A percentile compares a stretch with the other conserved stretches of the same genome.
Conservation (phyloP, 2,113 vertebrate species). For the Gambusia affinis region DNA sequence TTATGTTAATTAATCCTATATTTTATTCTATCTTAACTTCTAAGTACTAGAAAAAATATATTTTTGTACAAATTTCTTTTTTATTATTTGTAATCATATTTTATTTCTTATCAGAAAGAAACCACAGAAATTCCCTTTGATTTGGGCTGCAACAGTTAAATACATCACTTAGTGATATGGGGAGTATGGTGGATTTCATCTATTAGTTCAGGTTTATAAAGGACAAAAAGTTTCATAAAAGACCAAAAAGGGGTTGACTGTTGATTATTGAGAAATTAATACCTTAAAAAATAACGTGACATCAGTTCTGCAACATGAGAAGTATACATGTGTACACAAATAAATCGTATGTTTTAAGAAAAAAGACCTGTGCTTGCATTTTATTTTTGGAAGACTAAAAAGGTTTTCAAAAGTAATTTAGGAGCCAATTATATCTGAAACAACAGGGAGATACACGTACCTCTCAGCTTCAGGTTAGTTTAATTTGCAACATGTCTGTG, state of each 20-base stretch:
- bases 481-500: conserved; percentile 20
- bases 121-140: no score
- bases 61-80: no score
- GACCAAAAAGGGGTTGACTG: not conserved
- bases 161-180: no score
- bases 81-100: no score
- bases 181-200: no score
- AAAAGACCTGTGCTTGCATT: not conserved
- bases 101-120: no score
- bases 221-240: not conserved
- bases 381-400: not conserved
- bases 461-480: conserved; percentile 19
- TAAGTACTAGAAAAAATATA: no score
- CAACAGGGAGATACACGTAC: conserved; percentile 3
- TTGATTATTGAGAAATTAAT: not conserved
- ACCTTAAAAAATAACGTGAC: not conserved
- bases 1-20: no score
- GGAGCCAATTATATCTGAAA: not conserved
- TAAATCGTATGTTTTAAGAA: no score
- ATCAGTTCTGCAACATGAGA: not conserved
- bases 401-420: not conserved
- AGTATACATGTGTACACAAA: not conserved
- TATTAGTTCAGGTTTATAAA: not conserved
- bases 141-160: no score
- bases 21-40: no score